Evolutionary conservation across 2,113 vertebrate species (phyloP), one percentile per base, ranked within the genome.

Genomic region (Melanocharis versteri): DNA sequence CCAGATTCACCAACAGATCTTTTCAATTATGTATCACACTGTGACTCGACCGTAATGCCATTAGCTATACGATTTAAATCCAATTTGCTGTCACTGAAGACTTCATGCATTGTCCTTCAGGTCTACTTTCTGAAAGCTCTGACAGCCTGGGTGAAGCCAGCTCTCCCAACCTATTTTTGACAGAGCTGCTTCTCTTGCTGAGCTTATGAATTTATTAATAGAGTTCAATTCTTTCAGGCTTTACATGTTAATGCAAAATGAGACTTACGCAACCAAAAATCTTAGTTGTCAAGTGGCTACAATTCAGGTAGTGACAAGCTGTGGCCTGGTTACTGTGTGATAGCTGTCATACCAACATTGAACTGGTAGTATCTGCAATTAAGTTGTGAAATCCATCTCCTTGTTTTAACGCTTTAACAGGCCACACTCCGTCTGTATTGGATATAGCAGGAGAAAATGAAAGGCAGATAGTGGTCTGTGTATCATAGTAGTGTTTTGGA

Each of bases 361-460:
- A 83, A 2, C 8, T 31, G 19, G 5, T 13, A 27, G 5, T 15
- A 51, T 26, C 35, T 66, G 13, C 13, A 75, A 73, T 54, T 60
- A 72, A 31, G 6, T 24, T 83, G 56, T 44, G 60, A 64, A 69
- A 56, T 69, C 4, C 33, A 31, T 3, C 4, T 56, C 15, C 20
- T 13, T 19, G 4, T 40, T 33, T 56, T n/a, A 66, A 17, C 9
- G 14, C 14, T 88, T 39, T 35, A 45, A 11, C 31, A 70, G 17
- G 6, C 10, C n/a, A 48, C 33, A 48, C 1, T 10, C 6, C 0
- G 2, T 64, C 23, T 77, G 6, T 30, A 42, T 19, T 23, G 6
- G 5, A 8, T 37, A 24, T 13, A 60, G 40, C 8, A 73, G 21
- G 16, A 68, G 8, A 69, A 54, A 76, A 88, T 40, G 9, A n/a